A percentile compares a stretch with the other conserved stretches of the same genome.
These are phyloP conservation scores for Apamea crenata DNA, from an alignment of 2,888 invertebrate species.

Conservation along the genomic window DNA sequence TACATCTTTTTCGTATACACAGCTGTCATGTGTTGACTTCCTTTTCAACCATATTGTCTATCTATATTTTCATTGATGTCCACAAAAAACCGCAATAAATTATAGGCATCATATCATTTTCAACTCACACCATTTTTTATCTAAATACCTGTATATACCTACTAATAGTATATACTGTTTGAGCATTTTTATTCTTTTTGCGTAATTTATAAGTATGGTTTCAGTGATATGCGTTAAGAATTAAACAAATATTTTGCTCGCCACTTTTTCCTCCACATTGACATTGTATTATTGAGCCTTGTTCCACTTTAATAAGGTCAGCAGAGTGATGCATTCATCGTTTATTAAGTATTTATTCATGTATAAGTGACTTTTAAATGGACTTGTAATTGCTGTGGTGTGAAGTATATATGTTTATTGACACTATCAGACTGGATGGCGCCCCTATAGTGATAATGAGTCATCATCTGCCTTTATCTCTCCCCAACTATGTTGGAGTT, in stretches of 20 bases:
- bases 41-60: no score
- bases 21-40: not conserved
- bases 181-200: not conserved
- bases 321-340: slow-evolving; percentile 36
- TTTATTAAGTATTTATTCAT: slow-evolving; percentile 14
- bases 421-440: not conserved
- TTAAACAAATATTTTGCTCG: slow-evolving; percentile 36
- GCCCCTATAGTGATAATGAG: not conserved
- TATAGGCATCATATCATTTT: not conserved
- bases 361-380: not conserved
- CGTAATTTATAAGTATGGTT: not conserved
- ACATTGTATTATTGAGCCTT: slow-evolving; percentile 51
- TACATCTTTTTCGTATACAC: not conserved
- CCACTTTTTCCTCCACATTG: slow-evolving; percentile 52
- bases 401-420: not conserved
- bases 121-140: not conserved
- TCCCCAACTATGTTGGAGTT: not conserved
- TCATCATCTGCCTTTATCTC: not conserved
- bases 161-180: not conserved
- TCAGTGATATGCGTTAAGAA: not conserved
- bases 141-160: no score
- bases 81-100: slow-evolving; percentile 1
- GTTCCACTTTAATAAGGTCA: slow-evolving; percentile 54
- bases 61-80: not conserved
- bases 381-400: not conserved